Percentiles rank a stretch among this genome's conserved stretches.
phyloP scores from a whole-genome alignment of 2,888 invertebrate species.

The Cryptocephalus moraei region DNA sequence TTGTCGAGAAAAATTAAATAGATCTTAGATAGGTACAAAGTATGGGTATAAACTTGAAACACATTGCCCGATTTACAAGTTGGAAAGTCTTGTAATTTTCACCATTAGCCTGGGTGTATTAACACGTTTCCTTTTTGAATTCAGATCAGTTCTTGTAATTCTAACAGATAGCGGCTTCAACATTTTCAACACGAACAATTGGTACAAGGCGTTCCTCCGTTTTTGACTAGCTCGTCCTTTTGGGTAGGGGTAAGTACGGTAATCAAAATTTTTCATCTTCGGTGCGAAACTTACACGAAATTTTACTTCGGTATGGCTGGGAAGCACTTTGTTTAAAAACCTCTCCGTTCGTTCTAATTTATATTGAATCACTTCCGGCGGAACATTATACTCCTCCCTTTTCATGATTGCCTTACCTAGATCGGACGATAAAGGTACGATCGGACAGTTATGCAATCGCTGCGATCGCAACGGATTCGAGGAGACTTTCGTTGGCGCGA shows the following conservation, averaged over 20 bases:
- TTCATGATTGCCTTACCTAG: slow-evolving; percentile 22
- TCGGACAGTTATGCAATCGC: slow-evolving; percentile 9
- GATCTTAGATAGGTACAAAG: too few species aligned
- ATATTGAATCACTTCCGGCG: slow-evolving; percentile 18
- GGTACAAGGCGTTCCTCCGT: slow-evolving; percentile 8
- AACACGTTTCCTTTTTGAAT: not conserved
- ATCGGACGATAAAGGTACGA: slow-evolving; percentile 30
- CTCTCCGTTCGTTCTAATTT: slow-evolving; percentile 25
- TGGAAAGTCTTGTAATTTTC: too few species aligned
- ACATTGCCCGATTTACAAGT: too few species aligned
- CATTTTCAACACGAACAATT: slow-evolving; percentile 10
- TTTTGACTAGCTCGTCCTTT: slow-evolving; percentile 19
- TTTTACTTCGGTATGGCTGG: slow-evolving; percentile 7
- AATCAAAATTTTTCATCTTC: slow-evolving; percentile 8
- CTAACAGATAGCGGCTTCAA: slow-evolving; percentile 12
- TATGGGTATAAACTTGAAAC: too few species aligned
- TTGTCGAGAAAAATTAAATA: too few species aligned
- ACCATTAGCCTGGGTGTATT: too few species aligned
- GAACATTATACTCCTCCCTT: slow-evolving; percentile 16
- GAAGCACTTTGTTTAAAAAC: slow-evolving; percentile 19
- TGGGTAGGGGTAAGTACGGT: slow-evolving; percentile 17
- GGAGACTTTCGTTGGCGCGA: not conserved
- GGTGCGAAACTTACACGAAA: slow-evolving; percentile 12
- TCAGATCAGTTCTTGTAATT: slow-evolving; percentile 9
- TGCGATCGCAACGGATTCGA: not conserved